phyloP scores from a whole-genome alignment of 2,113 vertebrate species.

The Gasterosteus nipponicus region DNA sequence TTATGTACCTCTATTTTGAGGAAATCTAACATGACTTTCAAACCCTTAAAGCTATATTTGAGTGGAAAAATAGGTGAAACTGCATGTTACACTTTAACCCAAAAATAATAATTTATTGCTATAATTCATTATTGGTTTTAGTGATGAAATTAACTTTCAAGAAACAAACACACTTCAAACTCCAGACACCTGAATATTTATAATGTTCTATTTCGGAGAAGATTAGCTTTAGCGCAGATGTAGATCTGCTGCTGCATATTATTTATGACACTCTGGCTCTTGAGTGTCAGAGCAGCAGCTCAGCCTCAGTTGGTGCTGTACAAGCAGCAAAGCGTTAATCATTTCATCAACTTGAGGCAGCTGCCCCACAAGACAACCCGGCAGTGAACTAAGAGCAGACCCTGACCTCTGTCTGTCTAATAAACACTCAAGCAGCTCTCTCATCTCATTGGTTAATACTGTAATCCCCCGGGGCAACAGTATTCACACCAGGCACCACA shows the following conservation, averaged over 20 bases:
- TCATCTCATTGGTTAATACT: background rate
- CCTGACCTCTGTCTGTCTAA: background rate
- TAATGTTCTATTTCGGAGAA: too few species aligned
- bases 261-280: background rate
- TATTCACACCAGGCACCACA: background rate
- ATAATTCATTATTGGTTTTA: too few species aligned
- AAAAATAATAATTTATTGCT: too few species aligned
- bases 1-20: too few species aligned
- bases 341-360: background rate
- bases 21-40: too few species aligned
- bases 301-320: background rate
- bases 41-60: too few species aligned
- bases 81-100: too few species aligned
- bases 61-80: too few species aligned
- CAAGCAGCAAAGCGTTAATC: slow-evolving; percentile 2
- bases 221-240: background rate
- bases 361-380: background rate
- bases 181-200: too few species aligned
- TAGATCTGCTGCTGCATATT: slow-evolving; percentile 1
- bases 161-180: too few species aligned
- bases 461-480: slow-evolving; percentile 3
- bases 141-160: too few species aligned
- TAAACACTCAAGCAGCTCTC: slow-evolving; percentile 9
- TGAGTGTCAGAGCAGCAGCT: slow-evolving; percentile 10
- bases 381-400: background rate